Base-by-base conservation (phyloP, 1,140 invertebrate genomes). In the Chironomus tepperi region DNA sequence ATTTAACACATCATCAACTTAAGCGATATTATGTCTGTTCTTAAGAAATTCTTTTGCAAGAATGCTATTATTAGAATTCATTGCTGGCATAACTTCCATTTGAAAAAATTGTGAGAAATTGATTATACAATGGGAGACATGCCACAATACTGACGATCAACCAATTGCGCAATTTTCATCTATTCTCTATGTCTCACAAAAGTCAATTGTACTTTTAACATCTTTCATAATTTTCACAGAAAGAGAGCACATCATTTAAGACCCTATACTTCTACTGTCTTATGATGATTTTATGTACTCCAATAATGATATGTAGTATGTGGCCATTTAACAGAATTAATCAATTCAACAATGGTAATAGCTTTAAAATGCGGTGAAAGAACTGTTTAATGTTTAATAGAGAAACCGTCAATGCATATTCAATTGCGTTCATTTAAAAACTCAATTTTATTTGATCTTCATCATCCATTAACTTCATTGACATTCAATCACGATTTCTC, bases 401-500 rank as follows among this genome's bases (percentile, higher is more conserved):
- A 57, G 47, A 57, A 57, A n/a, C 47, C 47, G 47, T 57, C 47
- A 57, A 57, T 57, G 47, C 47, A 57, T 57, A 57, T 57, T 57
- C n/a, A 57, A 57, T 57, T 57, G n/a, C 47, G 12, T 15, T 57
- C 15, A 47, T 47, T 47, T 47, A 2, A 9, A 47, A 9, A 34
- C 24, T 34, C 24, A 34, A 34, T 34, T 34, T 34, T 34, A 34
- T 34, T 1, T 34, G 24, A 34, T 34, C 24, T 34, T 34, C 24
- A 34, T 34, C 24, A 34, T 34, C 24, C 24, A 34, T 34, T 34
- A 34, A 34, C 24, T 34, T 34, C 24, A 34, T 34, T 34, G 24
- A 34, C 24, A 34, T 34, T 34, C 24, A 34, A 34, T 34, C 24
- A 34, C 24, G 24, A 34, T 34, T 34, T 34, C 24, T 34, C 24